A percentile compares a stretch with the other conserved stretches of the same genome.
phyloP scores from a whole-genome alignment of 2,888 invertebrate genomes.

The Drosophila atroscutellata region DNA sequence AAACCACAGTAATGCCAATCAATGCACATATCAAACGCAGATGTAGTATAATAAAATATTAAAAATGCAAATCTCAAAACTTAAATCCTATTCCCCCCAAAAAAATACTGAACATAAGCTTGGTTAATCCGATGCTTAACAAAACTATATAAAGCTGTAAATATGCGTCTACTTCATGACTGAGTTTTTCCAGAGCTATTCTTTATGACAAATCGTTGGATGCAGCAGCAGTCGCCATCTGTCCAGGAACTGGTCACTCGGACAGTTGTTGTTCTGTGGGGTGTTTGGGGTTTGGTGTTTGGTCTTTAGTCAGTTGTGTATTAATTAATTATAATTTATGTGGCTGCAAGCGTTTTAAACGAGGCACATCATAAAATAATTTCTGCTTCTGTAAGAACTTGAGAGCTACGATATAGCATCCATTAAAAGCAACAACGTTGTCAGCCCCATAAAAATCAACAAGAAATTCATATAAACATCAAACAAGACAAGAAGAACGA shows the following conservation, averaged over 20 bases:
- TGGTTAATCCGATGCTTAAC: background rate
- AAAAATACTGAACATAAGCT: background rate
- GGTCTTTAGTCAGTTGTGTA: conserved; percentile 63
- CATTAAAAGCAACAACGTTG: conserved; percentile 67
- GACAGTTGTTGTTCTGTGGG: conserved; percentile 35
- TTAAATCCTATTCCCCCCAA: background rate
- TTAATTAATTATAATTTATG: conserved; percentile 81
- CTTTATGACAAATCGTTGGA: background rate
- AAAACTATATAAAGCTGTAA: background rate
- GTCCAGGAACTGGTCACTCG: conserved; percentile 42
- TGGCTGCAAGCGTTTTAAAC: conserved; percentile 66
- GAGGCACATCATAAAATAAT: conserved; percentile 76
- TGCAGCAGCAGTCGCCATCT: background rate
- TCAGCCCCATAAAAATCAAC: conserved; percentile 69
- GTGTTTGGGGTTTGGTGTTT: conserved; percentile 18
- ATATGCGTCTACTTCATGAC: background rate
- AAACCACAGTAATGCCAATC: background rate
- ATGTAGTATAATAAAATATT: background rate
- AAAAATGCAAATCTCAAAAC: background rate
- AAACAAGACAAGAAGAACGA: conserved; percentile 57
- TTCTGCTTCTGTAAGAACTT: conserved; percentile 43
- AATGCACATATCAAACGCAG: background rate
- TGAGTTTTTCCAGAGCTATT: background rate
- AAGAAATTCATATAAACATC: conserved; percentile 66
- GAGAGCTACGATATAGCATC: conserved; percentile 45